Percentiles rank a stretch among this genome's conserved stretches.
Conservation (phyloP, 2,888 invertebrate genomes). For the Epinotia nisella region DNA sequence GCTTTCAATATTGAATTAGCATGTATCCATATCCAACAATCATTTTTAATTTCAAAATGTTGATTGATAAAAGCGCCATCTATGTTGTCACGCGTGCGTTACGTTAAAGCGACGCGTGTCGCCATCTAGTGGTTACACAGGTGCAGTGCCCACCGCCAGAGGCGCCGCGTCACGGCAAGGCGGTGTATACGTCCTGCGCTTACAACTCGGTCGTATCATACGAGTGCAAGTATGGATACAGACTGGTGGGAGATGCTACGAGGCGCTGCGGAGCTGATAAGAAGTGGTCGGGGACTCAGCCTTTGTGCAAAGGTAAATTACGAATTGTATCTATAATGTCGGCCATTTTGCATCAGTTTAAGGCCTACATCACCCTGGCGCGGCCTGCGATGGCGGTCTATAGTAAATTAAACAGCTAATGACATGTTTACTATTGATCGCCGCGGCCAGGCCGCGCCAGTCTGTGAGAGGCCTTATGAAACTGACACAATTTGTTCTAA, state of each 20-base stretch:
- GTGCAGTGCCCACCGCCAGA: constrained; percentile 97
- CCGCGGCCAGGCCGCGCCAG: no score
- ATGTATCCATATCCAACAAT: constrained; percentile 53
- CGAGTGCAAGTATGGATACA: constrained; percentile 97
- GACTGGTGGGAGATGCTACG: constrained; percentile 94
- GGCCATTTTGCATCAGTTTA: no score
- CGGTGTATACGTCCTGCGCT: constrained; percentile 95
- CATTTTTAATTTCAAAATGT: constrained; percentile 43
- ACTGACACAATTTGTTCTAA: no score
- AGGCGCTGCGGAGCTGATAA: constrained; percentile 97
- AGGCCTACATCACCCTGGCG: no score
- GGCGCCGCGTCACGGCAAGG: constrained; percentile 96
- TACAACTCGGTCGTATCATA: constrained; percentile 98
- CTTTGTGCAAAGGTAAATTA: constrained; percentile 93
- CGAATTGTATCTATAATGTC: not conserved
- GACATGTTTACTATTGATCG: no score
- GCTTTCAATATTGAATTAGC: constrained; percentile 50
- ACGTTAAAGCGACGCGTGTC: constrained; percentile 79
- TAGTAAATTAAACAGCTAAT: no score
- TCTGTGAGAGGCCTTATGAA: no score
- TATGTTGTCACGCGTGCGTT: constrained; percentile 55
- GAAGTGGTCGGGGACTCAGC: constrained; percentile 97
- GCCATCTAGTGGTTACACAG: constrained; percentile 91
- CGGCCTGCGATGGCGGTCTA: no score
- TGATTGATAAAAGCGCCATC: constrained; percentile 59